Evolutionary conservation across 1,140 invertebrate genomes (phyloP), one percentile per base, ranked within the genome.

Genomic region (Zaprionus capensis): DNA sequence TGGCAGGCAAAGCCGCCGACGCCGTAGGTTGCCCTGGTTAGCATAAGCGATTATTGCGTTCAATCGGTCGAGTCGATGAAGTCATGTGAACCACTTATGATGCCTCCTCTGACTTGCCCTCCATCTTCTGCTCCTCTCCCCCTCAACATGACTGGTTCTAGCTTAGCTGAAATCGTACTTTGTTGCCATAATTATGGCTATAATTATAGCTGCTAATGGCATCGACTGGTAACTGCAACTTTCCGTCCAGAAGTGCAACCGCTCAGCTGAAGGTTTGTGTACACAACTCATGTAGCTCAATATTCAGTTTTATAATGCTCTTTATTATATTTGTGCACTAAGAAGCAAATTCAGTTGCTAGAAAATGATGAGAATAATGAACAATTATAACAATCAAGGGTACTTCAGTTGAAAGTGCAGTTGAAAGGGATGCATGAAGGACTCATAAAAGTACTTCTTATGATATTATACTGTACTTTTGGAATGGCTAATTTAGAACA

Each of bases 11-110:
- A 82, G 79, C 85, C 41, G 41, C 7, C 6, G 41, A 7, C 41
- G 41, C 75, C 57, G 71, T 69, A 61, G 82, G 80, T 56, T 31
- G 65, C 38, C 72, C 57, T 57, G 20, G 49, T 70, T 71, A 64
- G 62, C 62, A 71, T 76, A 65, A 71, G 55, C 73, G 67, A 65
- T 76, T 70, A 75, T 70, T 74, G 36, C 38, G n/a, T 55, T 55
- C 31, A 41, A 55, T 38, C 17, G 63, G 36, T 15, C 38, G 41
- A 36, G 22, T 49, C 31, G 36, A 69, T 69, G 65, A 74, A 74
- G 65, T 62, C 49, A 73, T 24, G 56, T 55, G 64, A 41, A 62
- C 17, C 51, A 55, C 49, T 70, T 66, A 53, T 20, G 56, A 5
- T 20, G 11, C 5, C 14, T 15, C n/a, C 14, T 65, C 28, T 28